phyloP scores from a whole-genome alignment of 1,140 invertebrate species.

The Diorhabda sublineata region DNA sequence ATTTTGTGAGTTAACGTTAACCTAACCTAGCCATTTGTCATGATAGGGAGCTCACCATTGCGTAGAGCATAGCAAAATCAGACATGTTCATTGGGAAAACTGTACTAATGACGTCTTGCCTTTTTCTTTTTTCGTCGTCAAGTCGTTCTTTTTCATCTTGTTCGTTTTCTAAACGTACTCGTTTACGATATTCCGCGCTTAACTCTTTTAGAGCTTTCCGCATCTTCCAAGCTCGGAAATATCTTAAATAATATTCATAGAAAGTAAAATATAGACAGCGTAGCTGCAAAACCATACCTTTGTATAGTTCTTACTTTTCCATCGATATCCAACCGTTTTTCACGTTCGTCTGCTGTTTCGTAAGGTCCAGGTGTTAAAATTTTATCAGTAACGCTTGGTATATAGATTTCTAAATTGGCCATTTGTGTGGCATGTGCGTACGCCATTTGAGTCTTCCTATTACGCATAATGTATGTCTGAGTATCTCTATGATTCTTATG shows the following conservation, averaged over 20 bases:
- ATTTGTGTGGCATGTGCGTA: conserved; percentile 55
- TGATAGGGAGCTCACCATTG: conserved; percentile 39
- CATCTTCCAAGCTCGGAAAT: conserved; percentile 40
- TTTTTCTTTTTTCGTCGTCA: conserved; percentile 50
- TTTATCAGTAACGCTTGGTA: conserved; percentile 55
- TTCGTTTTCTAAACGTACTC: conserved; percentile 50
- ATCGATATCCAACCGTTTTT: conserved; percentile 49
- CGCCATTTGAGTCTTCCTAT: conserved; percentile 47
- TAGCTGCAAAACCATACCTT: conserved; percentile 31
- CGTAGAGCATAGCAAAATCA: conserved; percentile 63
- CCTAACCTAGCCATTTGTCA: too few relatives aligned
- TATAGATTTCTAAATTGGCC: conserved; percentile 52
- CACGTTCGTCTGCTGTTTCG: conserved; percentile 53
- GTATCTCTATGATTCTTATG: conserved; percentile 54
- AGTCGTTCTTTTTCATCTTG: conserved; percentile 49
- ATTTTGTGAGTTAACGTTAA: too few relatives aligned
- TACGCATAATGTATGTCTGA: conserved; percentile 54
- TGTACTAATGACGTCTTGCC: conserved; percentile 54
- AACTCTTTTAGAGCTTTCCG: conserved; percentile 40
- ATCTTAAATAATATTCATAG: conserved; percentile 28
- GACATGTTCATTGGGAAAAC: conserved; percentile 56
- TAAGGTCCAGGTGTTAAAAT: conserved; percentile 54
- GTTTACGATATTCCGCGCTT: conserved; percentile 49
- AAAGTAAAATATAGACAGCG: background rate
- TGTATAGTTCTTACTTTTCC: conserved; percentile 58